A percentile compares a stretch with the other conserved stretches of the same genome.
Conservation (phyloP, 2,888 invertebrate species). For the Mesorhabditis belari region DNA sequence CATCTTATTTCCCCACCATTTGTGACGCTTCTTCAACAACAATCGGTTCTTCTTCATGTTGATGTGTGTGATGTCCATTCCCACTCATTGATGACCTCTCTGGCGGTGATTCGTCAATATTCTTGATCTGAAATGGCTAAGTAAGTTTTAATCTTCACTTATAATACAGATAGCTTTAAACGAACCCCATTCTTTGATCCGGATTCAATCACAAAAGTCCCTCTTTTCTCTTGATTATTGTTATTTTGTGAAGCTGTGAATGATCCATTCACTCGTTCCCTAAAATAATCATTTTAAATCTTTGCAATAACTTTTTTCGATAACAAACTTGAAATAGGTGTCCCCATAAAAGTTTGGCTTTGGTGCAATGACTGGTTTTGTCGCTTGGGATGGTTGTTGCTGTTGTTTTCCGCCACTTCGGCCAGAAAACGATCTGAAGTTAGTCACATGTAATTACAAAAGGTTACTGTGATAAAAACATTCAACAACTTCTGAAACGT, state of each 20-base stretch:
- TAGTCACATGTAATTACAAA: too few relatives aligned
- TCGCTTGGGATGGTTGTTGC: conserved; percentile 6
- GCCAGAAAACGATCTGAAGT: too few relatives aligned
- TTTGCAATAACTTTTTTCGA: too few relatives aligned
- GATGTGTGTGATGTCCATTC: not conserved
- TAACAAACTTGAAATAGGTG: not conserved
- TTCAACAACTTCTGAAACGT: too few relatives aligned
- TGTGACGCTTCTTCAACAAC: conserved; percentile 31
- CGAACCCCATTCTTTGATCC: too few relatives aligned
- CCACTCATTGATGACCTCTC: not conserved
- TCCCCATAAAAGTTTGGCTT: not conserved
- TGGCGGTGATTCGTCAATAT: not conserved
- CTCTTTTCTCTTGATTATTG: not conserved
- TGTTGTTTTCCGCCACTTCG: not conserved
- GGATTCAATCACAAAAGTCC: not conserved
- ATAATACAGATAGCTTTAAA: too few relatives aligned
- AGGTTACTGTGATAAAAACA: too few relatives aligned
- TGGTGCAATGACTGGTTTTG: conserved; percentile 1
- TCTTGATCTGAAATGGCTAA: not conserved
- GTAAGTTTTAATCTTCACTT: too few relatives aligned
- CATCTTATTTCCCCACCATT: conserved; percentile 5
- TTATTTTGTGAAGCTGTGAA: not conserved
- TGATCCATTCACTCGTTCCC: not conserved
- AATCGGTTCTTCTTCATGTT: conserved; percentile 17
- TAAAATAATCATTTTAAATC: too few relatives aligned